A percentile compares a stretch with the other conserved stretches of the same genome.
Evolutionary conservation across 2,888 invertebrate species (phyloP).

Genomic region (Agrotis puta): DNA sequence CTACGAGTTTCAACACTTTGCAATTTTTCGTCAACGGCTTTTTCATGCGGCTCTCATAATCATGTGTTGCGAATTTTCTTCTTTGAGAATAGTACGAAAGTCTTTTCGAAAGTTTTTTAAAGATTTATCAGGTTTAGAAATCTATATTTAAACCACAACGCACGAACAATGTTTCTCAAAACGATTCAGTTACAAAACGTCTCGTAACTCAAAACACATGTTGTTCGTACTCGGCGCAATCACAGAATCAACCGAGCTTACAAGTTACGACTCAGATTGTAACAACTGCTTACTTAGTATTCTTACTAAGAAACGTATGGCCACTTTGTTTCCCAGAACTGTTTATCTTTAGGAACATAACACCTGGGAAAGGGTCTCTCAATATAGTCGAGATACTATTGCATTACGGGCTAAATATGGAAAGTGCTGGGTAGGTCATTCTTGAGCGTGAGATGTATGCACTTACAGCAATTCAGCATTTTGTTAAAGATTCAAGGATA

Average conservation of each 20-base stretch:
- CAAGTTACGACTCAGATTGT: slow-evolving; percentile 48
- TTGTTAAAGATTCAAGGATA: too few species aligned
- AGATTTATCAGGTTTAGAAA: background rate
- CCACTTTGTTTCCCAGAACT: slow-evolving; percentile 71
- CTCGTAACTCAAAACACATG: slow-evolving; percentile 56
- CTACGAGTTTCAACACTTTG: slow-evolving; percentile 25
- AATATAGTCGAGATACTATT: slow-evolving; percentile 54
- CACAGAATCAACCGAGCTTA: slow-evolving; percentile 55
- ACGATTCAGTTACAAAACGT: slow-evolving; percentile 42
- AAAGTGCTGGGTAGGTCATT: slow-evolving; percentile 42
- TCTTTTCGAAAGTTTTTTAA: background rate
- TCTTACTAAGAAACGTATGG: slow-evolving; percentile 63
- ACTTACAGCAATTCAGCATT: slow-evolving; percentile 1
- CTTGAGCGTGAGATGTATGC: slow-evolving; percentile 33
- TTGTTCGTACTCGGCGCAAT: slow-evolving; percentile 32
- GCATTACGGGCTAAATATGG: slow-evolving; percentile 44
- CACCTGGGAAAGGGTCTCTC: slow-evolving; percentile 74
- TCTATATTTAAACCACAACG: slow-evolving; percentile 17
- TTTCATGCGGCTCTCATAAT: background rate
- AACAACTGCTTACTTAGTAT: slow-evolving; percentile 74
- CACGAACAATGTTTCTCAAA: slow-evolving; percentile 32
- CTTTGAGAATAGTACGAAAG: background rate
- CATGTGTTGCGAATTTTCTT: background rate
- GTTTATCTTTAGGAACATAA: slow-evolving; percentile 80
- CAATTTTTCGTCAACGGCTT: background rate